Conservation (phyloP, 2,888 invertebrate genomes). For the Ischnura elegans region DNA sequence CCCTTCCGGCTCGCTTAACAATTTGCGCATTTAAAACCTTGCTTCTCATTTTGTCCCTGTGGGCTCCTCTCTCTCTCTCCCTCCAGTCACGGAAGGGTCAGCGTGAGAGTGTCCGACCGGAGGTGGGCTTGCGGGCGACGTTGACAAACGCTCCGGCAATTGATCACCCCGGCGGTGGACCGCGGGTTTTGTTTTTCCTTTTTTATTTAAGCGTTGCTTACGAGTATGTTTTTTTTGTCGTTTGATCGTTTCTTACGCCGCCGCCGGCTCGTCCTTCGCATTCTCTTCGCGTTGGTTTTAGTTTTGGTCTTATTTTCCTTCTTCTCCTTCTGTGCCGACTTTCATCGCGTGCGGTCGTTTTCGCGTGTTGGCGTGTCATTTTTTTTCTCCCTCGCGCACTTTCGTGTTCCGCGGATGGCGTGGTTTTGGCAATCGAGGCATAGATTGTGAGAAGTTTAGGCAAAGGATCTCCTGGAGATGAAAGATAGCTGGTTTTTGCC, state of each 20-base stretch:
- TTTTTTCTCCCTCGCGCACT: not conserved
- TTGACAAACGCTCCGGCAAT: not conserved
- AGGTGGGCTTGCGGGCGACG: not conserved
- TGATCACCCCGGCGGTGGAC: not conserved
- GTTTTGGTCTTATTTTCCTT: not conserved
- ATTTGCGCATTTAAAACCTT: slow-evolving; percentile 11
- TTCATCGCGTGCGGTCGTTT: not conserved
- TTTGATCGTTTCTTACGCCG: no score
- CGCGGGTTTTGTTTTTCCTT: no score
- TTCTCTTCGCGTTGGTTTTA: not conserved
- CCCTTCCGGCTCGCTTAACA: not conserved
- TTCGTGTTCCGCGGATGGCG: not conserved
- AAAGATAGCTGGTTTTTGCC: no score
- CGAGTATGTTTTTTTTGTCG: no score
- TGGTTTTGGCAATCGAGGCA: not conserved
- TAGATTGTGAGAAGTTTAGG: not conserved
- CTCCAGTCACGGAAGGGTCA: not conserved
- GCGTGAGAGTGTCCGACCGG: not conserved
- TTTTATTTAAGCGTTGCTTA: no score
- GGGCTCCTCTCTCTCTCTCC: not conserved
- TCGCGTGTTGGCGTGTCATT: not conserved
- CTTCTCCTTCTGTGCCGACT: not conserved
- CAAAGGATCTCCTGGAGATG: not conserved
- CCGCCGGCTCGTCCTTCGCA: not conserved
- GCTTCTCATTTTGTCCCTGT: not conserved